Percentiles rank a stretch among this genome's conserved stretches.
These are phyloP conservation scores for Leucophenga maculata DNA, from an alignment of 2,888 invertebrate genomes.

Conservation along the genomic window DNA sequence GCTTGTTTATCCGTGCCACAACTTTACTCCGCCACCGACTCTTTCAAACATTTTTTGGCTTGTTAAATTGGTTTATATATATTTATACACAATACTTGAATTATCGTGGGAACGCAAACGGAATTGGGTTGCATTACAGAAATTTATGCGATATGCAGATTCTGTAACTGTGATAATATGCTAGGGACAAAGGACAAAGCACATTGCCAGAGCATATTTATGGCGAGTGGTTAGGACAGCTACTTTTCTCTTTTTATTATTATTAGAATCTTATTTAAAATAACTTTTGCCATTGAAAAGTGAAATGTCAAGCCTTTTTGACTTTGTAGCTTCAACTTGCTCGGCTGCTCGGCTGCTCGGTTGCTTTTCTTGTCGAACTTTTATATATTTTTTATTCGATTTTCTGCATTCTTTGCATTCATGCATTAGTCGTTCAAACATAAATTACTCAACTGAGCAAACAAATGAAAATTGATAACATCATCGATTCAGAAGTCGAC, in stretches of 20 bases:
- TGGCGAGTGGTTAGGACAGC: no score
- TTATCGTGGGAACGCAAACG: constrained; percentile 2
- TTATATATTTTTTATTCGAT: no score
- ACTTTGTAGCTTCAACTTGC: no score
- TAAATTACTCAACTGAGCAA: constrained; percentile 62
- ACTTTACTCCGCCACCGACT: no score
- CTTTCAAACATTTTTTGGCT: constrained; percentile 58
- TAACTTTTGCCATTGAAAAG: not conserved
- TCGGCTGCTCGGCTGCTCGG: no score
- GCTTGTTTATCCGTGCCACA: constrained; percentile 49
- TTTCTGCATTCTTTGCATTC: not conserved
- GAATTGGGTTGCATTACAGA: constrained; percentile 8
- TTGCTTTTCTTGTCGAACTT: no score
- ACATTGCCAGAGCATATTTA: no score
- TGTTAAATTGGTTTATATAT: constrained; percentile 60
- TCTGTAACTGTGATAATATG: not conserved
- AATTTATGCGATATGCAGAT: constrained; percentile 2
- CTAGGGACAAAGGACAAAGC: not conserved
- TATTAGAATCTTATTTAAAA: not conserved
- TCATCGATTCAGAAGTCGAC: constrained; percentile 37
- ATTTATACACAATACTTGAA: not conserved
- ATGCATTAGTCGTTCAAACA: constrained; percentile 45
- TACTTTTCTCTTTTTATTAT: not conserved
- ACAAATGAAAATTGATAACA: constrained; percentile 60
- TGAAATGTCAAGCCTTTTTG: not conserved